Conservation (phyloP, 2,888 invertebrate genomes). For the Nymphalis c-album region DNA sequence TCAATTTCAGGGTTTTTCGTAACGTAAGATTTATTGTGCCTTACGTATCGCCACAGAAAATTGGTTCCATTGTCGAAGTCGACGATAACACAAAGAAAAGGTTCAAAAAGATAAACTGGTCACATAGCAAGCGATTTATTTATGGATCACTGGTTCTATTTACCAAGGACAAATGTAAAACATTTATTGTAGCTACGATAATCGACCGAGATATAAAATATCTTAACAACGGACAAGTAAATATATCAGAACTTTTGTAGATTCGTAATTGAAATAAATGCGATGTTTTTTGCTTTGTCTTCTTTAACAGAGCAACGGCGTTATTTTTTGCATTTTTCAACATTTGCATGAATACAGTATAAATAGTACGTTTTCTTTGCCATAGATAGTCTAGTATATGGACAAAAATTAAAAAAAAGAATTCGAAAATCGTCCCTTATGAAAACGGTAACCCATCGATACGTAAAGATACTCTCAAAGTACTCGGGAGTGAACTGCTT, state of each 20-base stretch:
- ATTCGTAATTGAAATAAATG: too few species aligned
- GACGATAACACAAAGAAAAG: constrained; percentile 50
- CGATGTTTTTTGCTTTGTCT: too few species aligned
- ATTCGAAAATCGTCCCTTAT: too few species aligned
- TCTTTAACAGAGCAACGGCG: too few species aligned
- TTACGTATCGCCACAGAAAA: constrained; percentile 55
- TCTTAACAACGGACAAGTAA: constrained; percentile 60
- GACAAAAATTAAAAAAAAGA: too few species aligned
- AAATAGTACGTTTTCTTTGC: too few species aligned
- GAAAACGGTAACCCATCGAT: too few species aligned
- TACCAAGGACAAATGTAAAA: constrained; percentile 84
- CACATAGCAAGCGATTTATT: constrained; percentile 81
- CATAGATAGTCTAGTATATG: too few species aligned
- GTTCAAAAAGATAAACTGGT: constrained; percentile 64
- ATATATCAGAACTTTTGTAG: constrained; percentile 6
- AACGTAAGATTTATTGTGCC: constrained; percentile 67
- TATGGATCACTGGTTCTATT: constrained; percentile 87
- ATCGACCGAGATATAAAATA: constrained; percentile 74
- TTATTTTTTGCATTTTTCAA: too few species aligned
- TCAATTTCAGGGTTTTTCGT: constrained; percentile 57
- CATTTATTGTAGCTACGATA: constrained; percentile 85
- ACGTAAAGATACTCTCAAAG: too few species aligned
- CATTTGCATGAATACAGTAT: too few species aligned
- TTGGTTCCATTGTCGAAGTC: constrained; percentile 62
- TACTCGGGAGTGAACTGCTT: too few species aligned